phyloP scores from a whole-genome alignment of 2,888 invertebrate species.

The Xiphydria camelus region DNA sequence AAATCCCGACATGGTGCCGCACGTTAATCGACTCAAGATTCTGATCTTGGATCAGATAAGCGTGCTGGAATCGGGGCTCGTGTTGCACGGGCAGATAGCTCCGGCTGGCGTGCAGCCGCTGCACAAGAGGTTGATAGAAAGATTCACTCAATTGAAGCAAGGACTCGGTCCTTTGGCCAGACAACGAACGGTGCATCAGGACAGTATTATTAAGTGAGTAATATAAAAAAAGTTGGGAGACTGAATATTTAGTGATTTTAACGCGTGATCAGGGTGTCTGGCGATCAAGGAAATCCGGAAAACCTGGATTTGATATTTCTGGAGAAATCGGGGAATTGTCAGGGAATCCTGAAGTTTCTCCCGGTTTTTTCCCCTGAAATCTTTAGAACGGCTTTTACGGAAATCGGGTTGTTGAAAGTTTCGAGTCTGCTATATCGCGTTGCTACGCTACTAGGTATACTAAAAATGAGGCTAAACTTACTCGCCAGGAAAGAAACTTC shows the following conservation, averaged over 20 bases:
- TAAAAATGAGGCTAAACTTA: too few species aligned
- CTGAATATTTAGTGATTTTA: not conserved
- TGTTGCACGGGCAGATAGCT: conserved; percentile 82
- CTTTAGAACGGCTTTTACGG: too few species aligned
- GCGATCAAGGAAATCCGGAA: not conserved
- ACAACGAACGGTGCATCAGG: conserved; percentile 63
- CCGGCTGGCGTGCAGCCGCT: conserved; percentile 88
- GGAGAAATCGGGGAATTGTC: not conserved
- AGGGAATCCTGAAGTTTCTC: too few species aligned
- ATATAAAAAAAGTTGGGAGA: not conserved
- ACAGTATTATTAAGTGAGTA: conserved; percentile 80
- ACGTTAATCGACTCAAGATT: conserved; percentile 67
- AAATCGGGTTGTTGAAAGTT: too few species aligned
- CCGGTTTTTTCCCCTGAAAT: too few species aligned
- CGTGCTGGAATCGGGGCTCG: conserved; percentile 80
- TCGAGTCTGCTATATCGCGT: too few species aligned
- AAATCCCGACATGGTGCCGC: conserved; percentile 64
- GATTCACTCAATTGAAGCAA: conserved; percentile 82
- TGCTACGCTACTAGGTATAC: too few species aligned
- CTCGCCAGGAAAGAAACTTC: too few species aligned
- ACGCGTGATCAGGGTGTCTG: too few species aligned
- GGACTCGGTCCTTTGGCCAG: conserved; percentile 69
- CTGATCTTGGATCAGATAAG: conserved; percentile 78
- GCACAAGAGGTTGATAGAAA: conserved; percentile 85
- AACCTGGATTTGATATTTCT: not conserved